A percentile compares a stretch with the other conserved stretches of the same genome.
Evolutionary conservation across 2,797 vertebrate genomes (phyloP).

Genomic region (Cephalopachus bancanus): DNA sequence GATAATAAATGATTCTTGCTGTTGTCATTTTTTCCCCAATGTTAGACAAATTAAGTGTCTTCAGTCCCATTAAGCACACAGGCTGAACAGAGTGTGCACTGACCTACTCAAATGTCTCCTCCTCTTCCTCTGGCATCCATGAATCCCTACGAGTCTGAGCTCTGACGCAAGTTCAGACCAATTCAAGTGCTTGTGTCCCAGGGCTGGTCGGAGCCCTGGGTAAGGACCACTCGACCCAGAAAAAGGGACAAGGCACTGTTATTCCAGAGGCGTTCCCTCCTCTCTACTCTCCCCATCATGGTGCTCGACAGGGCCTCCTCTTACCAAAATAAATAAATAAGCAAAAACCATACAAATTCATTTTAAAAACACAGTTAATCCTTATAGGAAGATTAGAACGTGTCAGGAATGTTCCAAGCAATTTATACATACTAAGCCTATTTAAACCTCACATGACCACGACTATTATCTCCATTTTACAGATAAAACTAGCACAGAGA

Average conservation of each 20-base stretch:
- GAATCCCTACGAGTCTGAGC: slow-evolving; percentile 21
- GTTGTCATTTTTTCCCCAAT: slow-evolving; percentile 28
- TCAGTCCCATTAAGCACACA: not conserved
- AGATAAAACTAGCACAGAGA: not conserved
- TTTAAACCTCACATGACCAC: not conserved
- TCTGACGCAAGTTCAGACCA: slow-evolving; percentile 29
- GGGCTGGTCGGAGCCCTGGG: not conserved
- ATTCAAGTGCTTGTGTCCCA: slow-evolving; percentile 23
- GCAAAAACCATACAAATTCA: too few species aligned
- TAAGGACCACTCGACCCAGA: not conserved
- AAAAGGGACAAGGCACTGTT: not conserved
- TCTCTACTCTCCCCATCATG: not conserved
- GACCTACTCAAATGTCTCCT: not conserved
- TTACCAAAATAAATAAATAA: too few species aligned
- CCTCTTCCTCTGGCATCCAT: not conserved
- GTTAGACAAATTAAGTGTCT: slow-evolving; percentile 31
- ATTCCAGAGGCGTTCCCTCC: not conserved
- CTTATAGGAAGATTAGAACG: not conserved
- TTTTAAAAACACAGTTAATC: not conserved
- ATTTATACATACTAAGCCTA: not conserved
- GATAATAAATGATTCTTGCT: slow-evolving; percentile 21
- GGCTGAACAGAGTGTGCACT: not conserved
- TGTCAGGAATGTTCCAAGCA: not conserved
- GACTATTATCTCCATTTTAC: not conserved
- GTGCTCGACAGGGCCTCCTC: too few species aligned